Conservation (phyloP, 2,113 vertebrate genomes). For the Tragelaphus buxtoni region DNA sequence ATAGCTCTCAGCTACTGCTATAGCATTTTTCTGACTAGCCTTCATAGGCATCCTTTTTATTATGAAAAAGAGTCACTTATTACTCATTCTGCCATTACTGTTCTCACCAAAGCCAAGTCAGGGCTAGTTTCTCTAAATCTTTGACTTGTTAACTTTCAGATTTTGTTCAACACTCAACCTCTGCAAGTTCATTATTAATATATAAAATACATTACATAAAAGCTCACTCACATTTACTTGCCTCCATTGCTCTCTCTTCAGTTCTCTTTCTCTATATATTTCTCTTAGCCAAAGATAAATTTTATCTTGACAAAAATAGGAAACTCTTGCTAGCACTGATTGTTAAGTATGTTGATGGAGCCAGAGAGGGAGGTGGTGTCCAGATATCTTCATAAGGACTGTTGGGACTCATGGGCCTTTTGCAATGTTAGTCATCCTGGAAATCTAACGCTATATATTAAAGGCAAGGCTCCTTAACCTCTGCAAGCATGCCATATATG, state of each 20-base stretch:
- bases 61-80: constrained; percentile 38
- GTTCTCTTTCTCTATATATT: neutral
- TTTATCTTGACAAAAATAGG: neutral
- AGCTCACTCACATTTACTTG: neutral
- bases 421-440: neutral
- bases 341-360: neutral
- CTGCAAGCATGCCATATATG: neutral
- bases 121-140: constrained; percentile 24
- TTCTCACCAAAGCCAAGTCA: constrained; percentile 34
- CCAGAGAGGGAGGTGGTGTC: neutral
- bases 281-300: neutral
- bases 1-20: constrained; percentile 3
- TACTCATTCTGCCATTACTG: constrained; percentile 7
- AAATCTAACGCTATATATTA: neutral
- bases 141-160: constrained; percentile 41
- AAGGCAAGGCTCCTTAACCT: constrained; percentile 21
- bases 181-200: constrained; percentile 3
- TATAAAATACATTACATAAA: constrained; percentile 28
- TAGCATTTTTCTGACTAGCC: constrained; percentile 30
- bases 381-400: constrained; percentile 1
- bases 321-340: neutral
- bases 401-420: neutral
- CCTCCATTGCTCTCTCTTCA: neutral
- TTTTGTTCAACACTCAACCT: neutral
- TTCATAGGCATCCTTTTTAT: constrained; percentile 22